Conservation (phyloP, 2,888 invertebrate genomes). For the Parapristionchus giblindavisi region DNA sequence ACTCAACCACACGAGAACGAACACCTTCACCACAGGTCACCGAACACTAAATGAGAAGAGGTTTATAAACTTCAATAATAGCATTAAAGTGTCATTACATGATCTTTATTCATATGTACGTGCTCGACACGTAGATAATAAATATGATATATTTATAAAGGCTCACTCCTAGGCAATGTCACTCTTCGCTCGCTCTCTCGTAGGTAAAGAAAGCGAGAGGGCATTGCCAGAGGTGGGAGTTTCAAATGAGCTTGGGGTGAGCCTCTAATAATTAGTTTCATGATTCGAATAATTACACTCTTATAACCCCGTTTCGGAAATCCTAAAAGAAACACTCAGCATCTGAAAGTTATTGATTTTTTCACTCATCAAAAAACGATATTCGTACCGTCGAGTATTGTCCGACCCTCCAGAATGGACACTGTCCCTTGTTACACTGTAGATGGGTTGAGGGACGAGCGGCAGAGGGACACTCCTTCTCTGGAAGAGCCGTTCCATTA, state of each 20-base stretch:
- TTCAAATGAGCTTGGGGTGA: no score
- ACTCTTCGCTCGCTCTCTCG: not conserved
- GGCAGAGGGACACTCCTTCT: not conserved
- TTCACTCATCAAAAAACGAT: no score
- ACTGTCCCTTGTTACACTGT: constrained; percentile 70
- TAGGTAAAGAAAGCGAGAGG: not conserved
- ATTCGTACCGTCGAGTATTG: constrained; percentile 71
- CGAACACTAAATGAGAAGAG: constrained; percentile 59
- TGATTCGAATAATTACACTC: no score
- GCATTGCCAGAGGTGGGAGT: not conserved
- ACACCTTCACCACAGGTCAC: constrained; percentile 67
- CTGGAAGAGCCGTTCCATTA: constrained; percentile 42
- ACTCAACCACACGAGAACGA: constrained; percentile 60
- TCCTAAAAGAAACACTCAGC: no score
- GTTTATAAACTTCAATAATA: no score
- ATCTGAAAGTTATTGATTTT: no score
- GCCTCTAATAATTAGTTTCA: no score
- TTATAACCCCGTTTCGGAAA: no score
- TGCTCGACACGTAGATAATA: no score
- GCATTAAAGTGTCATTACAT: no score
- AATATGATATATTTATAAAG: not conserved
- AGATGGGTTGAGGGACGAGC: constrained; percentile 60
- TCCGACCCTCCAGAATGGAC: constrained; percentile 71
- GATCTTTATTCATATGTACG: no score
- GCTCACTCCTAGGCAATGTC: not conserved